Conservation (phyloP, 2,888 invertebrate genomes). For the Meta bourneti region DNA sequence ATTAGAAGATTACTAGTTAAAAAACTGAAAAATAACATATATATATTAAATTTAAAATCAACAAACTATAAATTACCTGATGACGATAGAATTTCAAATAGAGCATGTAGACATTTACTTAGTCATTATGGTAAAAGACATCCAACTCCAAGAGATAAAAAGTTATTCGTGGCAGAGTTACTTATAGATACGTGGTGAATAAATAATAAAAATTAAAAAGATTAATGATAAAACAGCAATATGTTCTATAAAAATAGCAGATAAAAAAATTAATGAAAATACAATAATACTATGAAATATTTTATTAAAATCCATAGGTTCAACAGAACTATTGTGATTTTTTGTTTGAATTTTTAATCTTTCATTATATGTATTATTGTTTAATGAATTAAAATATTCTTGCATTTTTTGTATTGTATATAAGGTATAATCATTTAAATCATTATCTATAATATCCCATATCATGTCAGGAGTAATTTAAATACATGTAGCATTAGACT, state of each 20-base stretch:
- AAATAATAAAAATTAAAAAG: conserved; percentile 4
- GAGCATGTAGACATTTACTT: conserved; percentile 25
- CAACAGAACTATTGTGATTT: not conserved
- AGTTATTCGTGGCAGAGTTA: not conserved
- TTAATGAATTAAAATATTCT: conserved; percentile 13
- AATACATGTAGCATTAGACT: not conserved
- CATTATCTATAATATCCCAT: conserved; percentile 22
- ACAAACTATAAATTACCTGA: not conserved
- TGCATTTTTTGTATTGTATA: not conserved
- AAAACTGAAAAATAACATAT: too few species aligned
- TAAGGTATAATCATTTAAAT: not conserved
- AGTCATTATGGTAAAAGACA: conserved; percentile 21
- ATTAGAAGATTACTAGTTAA: too few species aligned
- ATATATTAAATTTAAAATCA: not conserved
- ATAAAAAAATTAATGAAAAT: not conserved
- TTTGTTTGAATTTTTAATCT: conserved; percentile 3
- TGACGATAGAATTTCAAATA: conserved; percentile 19
- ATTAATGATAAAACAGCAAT: conserved; percentile 18
- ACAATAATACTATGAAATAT: not conserved
- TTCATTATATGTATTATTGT: not conserved
- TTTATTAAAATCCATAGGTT: not conserved
- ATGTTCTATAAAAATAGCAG: conserved; percentile 7
- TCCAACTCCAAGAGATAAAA: not conserved
- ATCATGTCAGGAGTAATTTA: conserved; percentile 9
- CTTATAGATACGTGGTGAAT: not conserved